Conservation (phyloP, 1,140 invertebrate genomes). For the Holcopasites calliopsidis region DNA sequence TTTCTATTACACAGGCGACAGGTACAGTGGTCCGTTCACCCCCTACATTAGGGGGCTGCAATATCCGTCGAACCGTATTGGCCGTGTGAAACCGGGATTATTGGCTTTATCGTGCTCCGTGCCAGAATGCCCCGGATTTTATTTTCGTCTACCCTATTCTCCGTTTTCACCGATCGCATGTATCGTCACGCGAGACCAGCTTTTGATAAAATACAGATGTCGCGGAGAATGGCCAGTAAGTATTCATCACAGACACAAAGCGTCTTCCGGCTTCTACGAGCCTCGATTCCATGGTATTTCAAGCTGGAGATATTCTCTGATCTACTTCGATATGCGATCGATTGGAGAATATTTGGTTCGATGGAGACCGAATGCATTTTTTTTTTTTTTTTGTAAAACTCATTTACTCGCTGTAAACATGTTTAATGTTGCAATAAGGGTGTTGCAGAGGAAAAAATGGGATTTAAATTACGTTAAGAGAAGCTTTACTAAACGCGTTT, state of each 20-base stretch:
- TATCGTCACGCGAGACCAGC: not conserved
- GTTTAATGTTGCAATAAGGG: too few relatives aligned
- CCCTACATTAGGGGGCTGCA: constrained; percentile 22
- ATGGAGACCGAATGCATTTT: too few relatives aligned
- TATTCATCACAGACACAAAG: not conserved
- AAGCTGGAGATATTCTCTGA: not conserved
- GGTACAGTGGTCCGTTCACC: too few relatives aligned
- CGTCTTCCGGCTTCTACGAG: not conserved
- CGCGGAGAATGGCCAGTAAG: not conserved
- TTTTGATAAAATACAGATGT: not conserved
- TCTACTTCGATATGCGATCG: not conserved
- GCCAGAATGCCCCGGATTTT: constrained; percentile 32
- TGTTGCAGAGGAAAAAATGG: too few relatives aligned
- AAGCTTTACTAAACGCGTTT: too few relatives aligned
- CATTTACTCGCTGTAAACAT: too few relatives aligned
- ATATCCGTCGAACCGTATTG: constrained; percentile 43
- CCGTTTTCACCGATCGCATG: constrained; percentile 35
- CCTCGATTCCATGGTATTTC: not conserved
- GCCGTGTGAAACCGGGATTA: constrained; percentile 36
- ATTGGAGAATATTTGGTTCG: too few relatives aligned
- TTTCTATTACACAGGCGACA: not conserved
- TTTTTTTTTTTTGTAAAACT: too few relatives aligned
- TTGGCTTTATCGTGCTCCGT: constrained; percentile 46
- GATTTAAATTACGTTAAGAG: too few relatives aligned
- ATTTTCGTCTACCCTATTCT: constrained; percentile 40